Evolutionary conservation across 2,113 vertebrate species (phyloP).

Genomic region (Chaenocephalus aceratus): DNA sequence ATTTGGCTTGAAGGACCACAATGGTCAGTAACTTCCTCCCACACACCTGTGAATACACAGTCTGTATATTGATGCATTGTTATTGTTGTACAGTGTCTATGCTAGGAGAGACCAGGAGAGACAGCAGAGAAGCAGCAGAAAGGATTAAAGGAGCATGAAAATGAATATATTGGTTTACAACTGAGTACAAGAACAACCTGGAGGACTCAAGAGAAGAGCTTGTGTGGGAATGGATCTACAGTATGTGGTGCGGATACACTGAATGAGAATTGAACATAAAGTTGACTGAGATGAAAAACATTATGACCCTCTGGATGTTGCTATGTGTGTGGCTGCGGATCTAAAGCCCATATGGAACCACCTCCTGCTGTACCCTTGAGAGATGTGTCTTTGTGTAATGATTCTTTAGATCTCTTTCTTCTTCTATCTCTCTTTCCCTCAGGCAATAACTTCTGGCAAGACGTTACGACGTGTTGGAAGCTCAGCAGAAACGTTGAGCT

Average conservation of each 20-base stretch:
- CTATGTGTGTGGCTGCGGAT: conserved; percentile 63
- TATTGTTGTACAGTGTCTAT: not conserved
- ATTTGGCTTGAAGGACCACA: conserved; percentile 65
- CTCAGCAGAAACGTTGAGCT: conserved; percentile 38
- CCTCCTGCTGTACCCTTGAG: conserved; percentile 77
- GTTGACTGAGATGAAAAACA: conserved; percentile 74
- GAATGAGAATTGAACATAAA: conserved; percentile 65
- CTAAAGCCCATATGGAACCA: conserved; percentile 74
- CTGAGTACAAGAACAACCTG: conserved; percentile 35
- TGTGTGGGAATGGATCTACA: conserved; percentile 32
- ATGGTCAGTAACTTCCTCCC: conserved; percentile 40
- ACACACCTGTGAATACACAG: not conserved
- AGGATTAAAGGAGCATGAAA: conserved; percentile 30
- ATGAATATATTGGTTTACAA: conserved; percentile 11
- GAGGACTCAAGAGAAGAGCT: conserved; percentile 30
- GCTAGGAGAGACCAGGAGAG: not conserved
- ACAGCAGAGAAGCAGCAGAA: conserved; percentile 2
- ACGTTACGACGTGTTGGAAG: conserved; percentile 50
- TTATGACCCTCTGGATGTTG: conserved; percentile 64
- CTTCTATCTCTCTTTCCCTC: conserved; percentile 49
- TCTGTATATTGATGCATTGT: not conserved
- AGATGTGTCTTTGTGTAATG: conserved; percentile 70
- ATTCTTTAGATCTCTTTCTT: conserved; percentile 70
- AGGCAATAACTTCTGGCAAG: conserved; percentile 71
- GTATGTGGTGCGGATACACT: conserved; percentile 43